Evolutionary conservation across 2,797 vertebrate genomes (phyloP), one percentile per base, ranked within the genome.

Genomic region (Brachymystax lenok): DNA sequence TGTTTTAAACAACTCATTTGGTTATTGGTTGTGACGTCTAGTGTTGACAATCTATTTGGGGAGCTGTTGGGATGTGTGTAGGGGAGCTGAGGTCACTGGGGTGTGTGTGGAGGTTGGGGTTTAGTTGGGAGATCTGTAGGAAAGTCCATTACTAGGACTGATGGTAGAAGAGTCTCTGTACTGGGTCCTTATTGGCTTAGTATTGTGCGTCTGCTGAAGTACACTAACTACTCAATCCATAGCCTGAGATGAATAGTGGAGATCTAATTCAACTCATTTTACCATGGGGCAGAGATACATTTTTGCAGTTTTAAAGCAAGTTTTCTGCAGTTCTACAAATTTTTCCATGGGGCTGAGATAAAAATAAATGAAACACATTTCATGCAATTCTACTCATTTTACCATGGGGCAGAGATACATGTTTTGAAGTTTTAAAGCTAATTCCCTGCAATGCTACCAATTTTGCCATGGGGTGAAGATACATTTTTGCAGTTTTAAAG

Each of bases 21-120:
- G 40, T 74, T 64, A 7, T 80, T 74, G n/a, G n/a, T 33, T 21
- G 19, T 54, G 51, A 28, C 3, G 19, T 24, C 19, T 35, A 21
- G 21, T 64, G 75, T 56, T 82, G 79, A 63, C 63, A 19, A 79
- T 35, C 46, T 54, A 24, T 21, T 71, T 13, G 70, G 70, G 70
- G 50, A 50, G 40, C 21, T 71, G 19, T 10, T 10, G 12, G n/a
- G n/a, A 2, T 24, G 69, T 51, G n/a, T 14, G 40, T 71, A 8
- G 61, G 61, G n/a, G 21, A 12, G 12, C 12, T 4, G n/a, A 27
- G n/a, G 61, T 64, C 17, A 56, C 54, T n/a, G 52, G n/a, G n/a
- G 3, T 27, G 61, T 56, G 52, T 64, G 24, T 64, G 61, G 10
- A 12, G 61, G 24, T 64, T 64, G 61, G 24, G 19, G 19, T 21